phyloP scores from a whole-genome alignment of 53 echinoderm and acorn worm species.

The Crossaster papposus region DNA sequence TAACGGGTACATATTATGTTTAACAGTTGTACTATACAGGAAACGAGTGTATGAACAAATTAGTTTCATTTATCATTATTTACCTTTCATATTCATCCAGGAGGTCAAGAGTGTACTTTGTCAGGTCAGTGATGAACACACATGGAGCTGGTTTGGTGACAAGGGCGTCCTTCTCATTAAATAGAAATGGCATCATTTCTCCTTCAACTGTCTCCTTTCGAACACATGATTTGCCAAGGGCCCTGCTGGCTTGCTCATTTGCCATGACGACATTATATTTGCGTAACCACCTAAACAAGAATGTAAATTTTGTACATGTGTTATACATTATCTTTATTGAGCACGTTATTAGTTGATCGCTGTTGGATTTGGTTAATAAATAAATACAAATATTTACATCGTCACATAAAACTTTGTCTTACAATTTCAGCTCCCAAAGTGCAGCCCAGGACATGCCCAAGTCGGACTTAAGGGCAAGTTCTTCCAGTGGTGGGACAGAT shows the following conservation, averaged over 20 bases:
- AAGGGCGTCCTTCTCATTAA: slow-evolving; percentile 14
- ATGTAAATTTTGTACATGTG: background rate
- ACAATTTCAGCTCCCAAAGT: slow-evolving; percentile 42
- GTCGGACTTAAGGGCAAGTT: slow-evolving; percentile 30
- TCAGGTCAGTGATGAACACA: slow-evolving; percentile 35
- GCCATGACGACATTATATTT: slow-evolving; percentile 41
- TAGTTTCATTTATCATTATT: slow-evolving; percentile 5
- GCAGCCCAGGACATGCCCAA: slow-evolving; percentile 40
- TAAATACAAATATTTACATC: no score
- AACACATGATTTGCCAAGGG: slow-evolving; percentile 11
- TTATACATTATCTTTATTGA: no score
- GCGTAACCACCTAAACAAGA: slow-evolving; percentile 32
- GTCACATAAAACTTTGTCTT: background rate
- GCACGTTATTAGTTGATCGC: no score
- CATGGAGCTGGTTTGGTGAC: slow-evolving; percentile 37
- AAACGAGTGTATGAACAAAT: background rate
- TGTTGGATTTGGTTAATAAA: no score
- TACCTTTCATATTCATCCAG: slow-evolving; percentile 48
- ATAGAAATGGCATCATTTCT: slow-evolving; percentile 13
- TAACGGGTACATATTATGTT: background rate
- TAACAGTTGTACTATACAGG: background rate
- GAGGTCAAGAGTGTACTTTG: slow-evolving; percentile 26
- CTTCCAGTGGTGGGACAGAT: slow-evolving; percentile 31
- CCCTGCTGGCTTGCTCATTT: slow-evolving; percentile 25
- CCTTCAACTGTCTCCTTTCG: slow-evolving; percentile 15